phyloP scores from a whole-genome alignment of 2,888 invertebrate species.

The Sialis fuliginosa region DNA sequence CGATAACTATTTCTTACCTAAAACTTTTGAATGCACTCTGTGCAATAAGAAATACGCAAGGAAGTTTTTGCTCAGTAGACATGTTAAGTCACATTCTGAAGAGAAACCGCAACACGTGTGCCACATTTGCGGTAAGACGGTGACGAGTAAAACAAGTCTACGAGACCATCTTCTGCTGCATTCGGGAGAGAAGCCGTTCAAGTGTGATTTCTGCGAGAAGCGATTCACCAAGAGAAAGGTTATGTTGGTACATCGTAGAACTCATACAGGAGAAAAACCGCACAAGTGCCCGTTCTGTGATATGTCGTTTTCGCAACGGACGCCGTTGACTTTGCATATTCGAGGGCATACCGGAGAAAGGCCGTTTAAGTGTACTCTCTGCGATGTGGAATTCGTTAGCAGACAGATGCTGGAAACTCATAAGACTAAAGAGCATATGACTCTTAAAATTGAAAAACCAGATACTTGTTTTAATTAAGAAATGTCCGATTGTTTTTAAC shows the following conservation, averaged over 20 bases:
- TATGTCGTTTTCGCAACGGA: slow-evolving; percentile 32
- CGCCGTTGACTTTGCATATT: slow-evolving; percentile 29
- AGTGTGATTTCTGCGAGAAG: slow-evolving; percentile 13
- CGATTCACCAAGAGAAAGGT: slow-evolving; percentile 21
- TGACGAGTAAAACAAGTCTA: slow-evolving; percentile 2
- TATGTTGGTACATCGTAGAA: slow-evolving; percentile 30
- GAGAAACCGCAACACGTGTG: slow-evolving; percentile 20
- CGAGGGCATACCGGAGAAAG: slow-evolving; percentile 35
- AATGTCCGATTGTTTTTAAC: too few species aligned
- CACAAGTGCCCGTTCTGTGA: slow-evolving; percentile 35
- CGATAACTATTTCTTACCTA: not conserved
- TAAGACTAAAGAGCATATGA: not conserved
- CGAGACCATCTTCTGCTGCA: slow-evolving; percentile 1
- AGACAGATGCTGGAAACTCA: not conserved
- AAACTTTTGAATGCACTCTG: not conserved
- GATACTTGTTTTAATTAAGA: too few species aligned
- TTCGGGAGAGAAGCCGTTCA: not conserved
- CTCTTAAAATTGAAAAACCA: too few species aligned
- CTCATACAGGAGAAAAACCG: slow-evolving; percentile 32
- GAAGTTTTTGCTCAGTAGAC: slow-evolving; percentile 25
- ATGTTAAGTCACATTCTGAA: slow-evolving; percentile 32
- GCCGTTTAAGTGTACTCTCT: slow-evolving; percentile 14
- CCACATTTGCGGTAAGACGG: slow-evolving; percentile 6
- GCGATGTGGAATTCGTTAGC: not conserved
- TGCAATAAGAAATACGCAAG: not conserved